These are phyloP conservation scores for Nematostella vectensis DNA, from an alignment of 92 coral and sea anemone species.

Conservation along the genomic window DNA sequence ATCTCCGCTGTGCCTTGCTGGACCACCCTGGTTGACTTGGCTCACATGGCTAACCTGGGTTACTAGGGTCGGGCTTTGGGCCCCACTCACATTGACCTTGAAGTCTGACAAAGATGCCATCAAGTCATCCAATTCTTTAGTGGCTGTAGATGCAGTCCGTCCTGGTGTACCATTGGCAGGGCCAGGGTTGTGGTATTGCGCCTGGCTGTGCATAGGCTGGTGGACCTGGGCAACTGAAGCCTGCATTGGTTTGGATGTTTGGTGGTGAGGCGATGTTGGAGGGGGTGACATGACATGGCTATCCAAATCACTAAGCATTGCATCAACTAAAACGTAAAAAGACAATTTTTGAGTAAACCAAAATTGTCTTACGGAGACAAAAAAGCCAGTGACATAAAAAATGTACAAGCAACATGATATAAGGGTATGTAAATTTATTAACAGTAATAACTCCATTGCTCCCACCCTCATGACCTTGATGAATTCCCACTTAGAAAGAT, in stretches of 20 bases:
- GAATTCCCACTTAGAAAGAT: too few relatives aligned
- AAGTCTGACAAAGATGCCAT: slow-evolving; percentile 99
- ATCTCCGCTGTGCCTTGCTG: slow-evolving; percentile 79
- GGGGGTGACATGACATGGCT: slow-evolving; percentile 28
- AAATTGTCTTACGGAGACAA: background rate
- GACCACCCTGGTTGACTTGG: too few relatives aligned
- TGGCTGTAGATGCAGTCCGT: slow-evolving; percentile 93
- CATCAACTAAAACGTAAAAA: slow-evolving; percentile 29
- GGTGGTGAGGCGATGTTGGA: slow-evolving; percentile 16
- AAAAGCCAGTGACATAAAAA: too few relatives aligned
- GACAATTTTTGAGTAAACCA: background rate
- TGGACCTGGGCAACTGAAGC: slow-evolving; percentile 24
- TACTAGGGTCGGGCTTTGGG: slow-evolving; percentile 46
- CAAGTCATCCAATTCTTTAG: slow-evolving; percentile 90
- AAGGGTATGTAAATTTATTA: too few relatives aligned
- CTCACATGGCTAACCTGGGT: too few relatives aligned
- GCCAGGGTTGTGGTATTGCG: slow-evolving; percentile 39
- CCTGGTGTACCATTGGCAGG: slow-evolving; percentile 44
- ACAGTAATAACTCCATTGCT: too few relatives aligned
- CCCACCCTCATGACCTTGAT: too few relatives aligned
- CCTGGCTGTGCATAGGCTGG: slow-evolving; percentile 35
- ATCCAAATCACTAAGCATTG: slow-evolving; percentile 49
- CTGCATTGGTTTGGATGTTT: slow-evolving; percentile 8
- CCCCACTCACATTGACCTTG: slow-evolving; percentile 86
- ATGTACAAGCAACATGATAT: too few relatives aligned